Percentiles rank a stretch among this genome's conserved stretches.
These are phyloP conservation scores for Sebastes schlegelii DNA, from an alignment of 2,113 vertebrate species.

Conservation along the genomic window DNA sequence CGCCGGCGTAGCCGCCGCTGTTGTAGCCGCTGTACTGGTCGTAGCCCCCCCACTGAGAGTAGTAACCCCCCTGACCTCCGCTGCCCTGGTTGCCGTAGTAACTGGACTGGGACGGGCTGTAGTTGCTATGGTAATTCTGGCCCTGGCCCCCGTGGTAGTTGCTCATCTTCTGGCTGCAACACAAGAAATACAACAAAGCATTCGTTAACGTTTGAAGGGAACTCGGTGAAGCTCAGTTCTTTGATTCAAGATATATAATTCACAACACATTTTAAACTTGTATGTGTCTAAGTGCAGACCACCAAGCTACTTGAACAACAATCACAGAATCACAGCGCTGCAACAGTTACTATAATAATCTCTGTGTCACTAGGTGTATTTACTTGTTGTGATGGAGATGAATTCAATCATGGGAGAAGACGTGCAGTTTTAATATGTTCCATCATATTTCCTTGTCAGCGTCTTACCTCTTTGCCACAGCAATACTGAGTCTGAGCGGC, in stretches of 20 bases:
- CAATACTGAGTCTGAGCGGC: slow-evolving; percentile 90
- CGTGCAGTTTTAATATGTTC: too few relatives aligned
- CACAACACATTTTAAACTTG: neutral
- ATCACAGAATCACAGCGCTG: neutral
- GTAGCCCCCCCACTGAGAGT: slow-evolving; percentile 87
- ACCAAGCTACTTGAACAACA: too few relatives aligned
- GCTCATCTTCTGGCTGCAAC: slow-evolving; percentile 85
- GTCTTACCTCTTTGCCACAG: slow-evolving; percentile 90
- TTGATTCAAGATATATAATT: neutral
- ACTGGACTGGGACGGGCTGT: slow-evolving; percentile 77
- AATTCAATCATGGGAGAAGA: neutral
- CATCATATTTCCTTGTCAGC: neutral
- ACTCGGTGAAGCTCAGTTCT: neutral
- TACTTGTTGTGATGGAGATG: too few relatives aligned
- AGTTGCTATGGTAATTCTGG: slow-evolving; percentile 83
- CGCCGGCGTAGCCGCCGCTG: slow-evolving; percentile 76
- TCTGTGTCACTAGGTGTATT: neutral
- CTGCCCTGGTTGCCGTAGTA: slow-evolving; percentile 82
- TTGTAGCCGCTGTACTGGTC: slow-evolving; percentile 84
- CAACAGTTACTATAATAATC: neutral
- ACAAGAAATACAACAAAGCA: neutral
- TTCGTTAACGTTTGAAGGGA: neutral
- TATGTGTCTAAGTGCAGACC: too few relatives aligned
- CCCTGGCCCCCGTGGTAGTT: slow-evolving; percentile 83
- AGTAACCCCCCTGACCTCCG: slow-evolving; percentile 70